Conservation (phyloP, 2,888 invertebrate species). For the Phyllotreta striolata region DNA sequence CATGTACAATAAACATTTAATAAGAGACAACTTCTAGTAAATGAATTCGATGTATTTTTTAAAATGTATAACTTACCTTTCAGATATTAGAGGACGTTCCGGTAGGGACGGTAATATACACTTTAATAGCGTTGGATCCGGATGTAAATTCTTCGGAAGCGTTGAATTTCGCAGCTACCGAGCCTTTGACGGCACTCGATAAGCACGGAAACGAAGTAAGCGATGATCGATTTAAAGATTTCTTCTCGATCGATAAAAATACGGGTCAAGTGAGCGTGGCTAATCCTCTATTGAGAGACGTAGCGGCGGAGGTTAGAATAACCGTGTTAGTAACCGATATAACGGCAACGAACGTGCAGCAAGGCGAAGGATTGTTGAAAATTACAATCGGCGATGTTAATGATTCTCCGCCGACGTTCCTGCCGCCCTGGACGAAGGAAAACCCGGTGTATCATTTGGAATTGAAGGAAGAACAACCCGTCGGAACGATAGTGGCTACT, state of each 20-base stretch:
- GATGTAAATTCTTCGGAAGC: constrained; percentile 77
- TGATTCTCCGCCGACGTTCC: constrained; percentile 74
- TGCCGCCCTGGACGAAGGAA: constrained; percentile 74
- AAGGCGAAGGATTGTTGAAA: constrained; percentile 75
- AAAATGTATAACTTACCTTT: constrained; percentile 34
- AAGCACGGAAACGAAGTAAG: constrained; percentile 79
- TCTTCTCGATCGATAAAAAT: constrained; percentile 71
- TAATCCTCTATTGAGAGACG: constrained; percentile 69
- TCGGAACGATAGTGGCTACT: constrained; percentile 79
- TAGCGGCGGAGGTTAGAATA: constrained; percentile 79
- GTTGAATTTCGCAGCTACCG: constrained; percentile 72
- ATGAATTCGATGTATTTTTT: constrained; percentile 1
- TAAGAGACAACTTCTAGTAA: too few species aligned
- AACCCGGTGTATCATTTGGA: constrained; percentile 71
- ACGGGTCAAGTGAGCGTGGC: constrained; percentile 73
- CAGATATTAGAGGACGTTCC: constrained; percentile 80
- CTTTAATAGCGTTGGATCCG: constrained; percentile 79
- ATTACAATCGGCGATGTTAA: constrained; percentile 77
- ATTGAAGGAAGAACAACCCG: constrained; percentile 83
- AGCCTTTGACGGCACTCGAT: constrained; percentile 80
- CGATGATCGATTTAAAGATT: constrained; percentile 65
- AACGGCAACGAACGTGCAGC: constrained; percentile 79
- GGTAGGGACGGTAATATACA: constrained; percentile 75
- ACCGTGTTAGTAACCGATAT: constrained; percentile 83
- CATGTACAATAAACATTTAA: too few species aligned